Evolutionary conservation across 2,113 vertebrate genomes (phyloP), one percentile per base, ranked within the genome.

Genomic region (Cebidichthys violaceus): DNA sequence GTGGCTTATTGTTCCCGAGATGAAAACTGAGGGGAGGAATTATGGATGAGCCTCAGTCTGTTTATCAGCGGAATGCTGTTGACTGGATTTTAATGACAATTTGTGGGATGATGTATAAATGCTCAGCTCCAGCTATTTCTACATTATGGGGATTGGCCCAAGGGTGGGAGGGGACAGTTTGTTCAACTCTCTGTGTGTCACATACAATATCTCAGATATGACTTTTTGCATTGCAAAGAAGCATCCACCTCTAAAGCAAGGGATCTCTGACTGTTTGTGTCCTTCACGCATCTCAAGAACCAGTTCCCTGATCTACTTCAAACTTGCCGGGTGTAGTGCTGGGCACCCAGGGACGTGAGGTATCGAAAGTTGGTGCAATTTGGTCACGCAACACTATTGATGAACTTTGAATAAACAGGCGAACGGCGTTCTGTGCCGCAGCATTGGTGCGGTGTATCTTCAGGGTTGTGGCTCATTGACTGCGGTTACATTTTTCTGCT

Each of bases 51-150:
- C 43, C 65, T 47, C 41, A 39, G 55, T 9, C 68, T 73, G 74
- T 89, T 87, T 87, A 88, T 87, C 84, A 85, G 71, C 64, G 59
- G 47, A 68, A 69, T 31, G 75, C 61, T 65, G 86, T 9, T 78
- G 84, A 87, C 88, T 84, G 81, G 82, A 77, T 86, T 87, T 90
- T 84, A 87, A 90, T 91, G 78, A 70, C 82, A 47, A 85, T 73
- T 31, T 70, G 66, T 62, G 64, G 71, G 73, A 57, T 8, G 75
- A 82, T 17, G 79, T 2, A 45, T 33, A 83, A 68, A 83, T 41
- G 2, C 67, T 85, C 74, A 9, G 67, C 74, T 9, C 9, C 0
- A n/a, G 52, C 59, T 70, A 64, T 27, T 70, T 71, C 17, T 67
- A 9, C 73, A 82, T 77, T 6, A 72, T 29, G 8, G 31, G 60